phyloP scores from a whole-genome alignment of 2,888 invertebrate species.

The Gari tellinella region DNA sequence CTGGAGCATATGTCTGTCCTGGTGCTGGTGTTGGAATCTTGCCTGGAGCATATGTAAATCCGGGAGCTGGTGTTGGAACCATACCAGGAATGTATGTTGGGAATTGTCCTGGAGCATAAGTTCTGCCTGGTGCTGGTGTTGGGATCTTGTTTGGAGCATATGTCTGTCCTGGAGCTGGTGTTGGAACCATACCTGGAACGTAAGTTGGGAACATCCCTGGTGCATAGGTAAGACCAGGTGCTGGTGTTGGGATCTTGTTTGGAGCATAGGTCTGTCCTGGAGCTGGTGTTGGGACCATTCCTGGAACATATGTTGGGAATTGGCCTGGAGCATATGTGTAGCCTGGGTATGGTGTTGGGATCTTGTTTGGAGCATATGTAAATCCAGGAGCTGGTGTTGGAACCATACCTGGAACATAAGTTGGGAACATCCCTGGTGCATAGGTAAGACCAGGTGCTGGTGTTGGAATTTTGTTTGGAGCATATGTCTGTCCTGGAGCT shows the following conservation, averaged over 20 bases:
- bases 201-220: constrained; percentile 54
- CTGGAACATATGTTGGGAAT: constrained; percentile 58
- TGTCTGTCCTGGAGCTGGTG: constrained; percentile 63
- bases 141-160: constrained; percentile 58
- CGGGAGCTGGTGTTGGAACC: constrained; percentile 63
- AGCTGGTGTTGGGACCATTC: constrained; percentile 60
- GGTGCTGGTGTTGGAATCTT: constrained; percentile 50
- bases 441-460: constrained; percentile 60
- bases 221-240: constrained; percentile 55
- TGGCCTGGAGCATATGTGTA: constrained; percentile 57
- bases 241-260: constrained; percentile 47
- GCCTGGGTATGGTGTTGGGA: constrained; percentile 64
- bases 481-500: constrained; percentile 55
- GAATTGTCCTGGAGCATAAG: constrained; percentile 57
- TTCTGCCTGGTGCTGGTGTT: constrained; percentile 61
- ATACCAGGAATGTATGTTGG: constrained; percentile 58
- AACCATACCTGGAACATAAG: constrained; percentile 58
- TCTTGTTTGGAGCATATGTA: constrained; percentile 59
- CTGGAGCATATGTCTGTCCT: constrained; percentile 55
- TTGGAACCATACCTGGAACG: constrained; percentile 58
- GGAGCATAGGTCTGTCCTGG: constrained; percentile 50
- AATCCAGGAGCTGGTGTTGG: constrained; percentile 61
- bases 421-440: constrained; percentile 59
- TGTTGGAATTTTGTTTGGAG: constrained; percentile 53
- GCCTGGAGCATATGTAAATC: constrained; percentile 49